Evolutionary conservation across 2,888 invertebrate species (phyloP).

Genomic region (Monoplex corrugatus): DNA sequence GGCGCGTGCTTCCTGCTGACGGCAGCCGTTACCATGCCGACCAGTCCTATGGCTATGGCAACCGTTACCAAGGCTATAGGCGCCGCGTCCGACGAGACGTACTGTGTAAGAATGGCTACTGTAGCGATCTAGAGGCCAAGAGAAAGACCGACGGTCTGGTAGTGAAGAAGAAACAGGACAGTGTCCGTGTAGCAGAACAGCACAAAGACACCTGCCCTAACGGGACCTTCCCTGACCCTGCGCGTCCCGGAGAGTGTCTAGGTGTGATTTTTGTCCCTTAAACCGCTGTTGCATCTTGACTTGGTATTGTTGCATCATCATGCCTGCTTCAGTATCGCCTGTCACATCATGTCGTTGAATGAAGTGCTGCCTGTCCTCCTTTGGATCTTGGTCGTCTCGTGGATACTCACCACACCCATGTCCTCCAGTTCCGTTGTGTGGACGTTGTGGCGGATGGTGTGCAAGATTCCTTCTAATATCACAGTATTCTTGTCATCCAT

Average conservation of each 20-base stretch:
- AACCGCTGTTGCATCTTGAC: background rate
- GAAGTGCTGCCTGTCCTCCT: no score
- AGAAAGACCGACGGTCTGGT: background rate
- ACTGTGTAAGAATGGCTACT: constrained; percentile 42
- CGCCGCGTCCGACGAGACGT: constrained; percentile 20
- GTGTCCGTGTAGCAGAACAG: background rate
- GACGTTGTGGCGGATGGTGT: background rate
- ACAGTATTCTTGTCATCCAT: no score
- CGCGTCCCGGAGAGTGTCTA: constrained; percentile 41
- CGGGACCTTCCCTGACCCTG: constrained; percentile 33
- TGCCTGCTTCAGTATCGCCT: no score
- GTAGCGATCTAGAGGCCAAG: constrained; percentile 5
- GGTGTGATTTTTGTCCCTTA: constrained; percentile 38
- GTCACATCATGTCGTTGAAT: no score
- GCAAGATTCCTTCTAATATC: background rate
- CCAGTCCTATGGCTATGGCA: constrained; percentile 20
- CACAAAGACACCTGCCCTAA: constrained; percentile 42
- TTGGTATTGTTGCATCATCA: constrained; percentile 28
- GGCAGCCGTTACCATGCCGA: constrained; percentile 16
- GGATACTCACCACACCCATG: no score
- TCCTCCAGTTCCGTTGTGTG: no score
- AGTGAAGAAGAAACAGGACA: background rate
- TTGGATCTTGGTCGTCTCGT: no score
- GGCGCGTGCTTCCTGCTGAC: constrained; percentile 63
- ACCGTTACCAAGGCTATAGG: constrained; percentile 7